Conservation (phyloP, 2,888 invertebrate species). For the Ormyrus pomaceus region DNA sequence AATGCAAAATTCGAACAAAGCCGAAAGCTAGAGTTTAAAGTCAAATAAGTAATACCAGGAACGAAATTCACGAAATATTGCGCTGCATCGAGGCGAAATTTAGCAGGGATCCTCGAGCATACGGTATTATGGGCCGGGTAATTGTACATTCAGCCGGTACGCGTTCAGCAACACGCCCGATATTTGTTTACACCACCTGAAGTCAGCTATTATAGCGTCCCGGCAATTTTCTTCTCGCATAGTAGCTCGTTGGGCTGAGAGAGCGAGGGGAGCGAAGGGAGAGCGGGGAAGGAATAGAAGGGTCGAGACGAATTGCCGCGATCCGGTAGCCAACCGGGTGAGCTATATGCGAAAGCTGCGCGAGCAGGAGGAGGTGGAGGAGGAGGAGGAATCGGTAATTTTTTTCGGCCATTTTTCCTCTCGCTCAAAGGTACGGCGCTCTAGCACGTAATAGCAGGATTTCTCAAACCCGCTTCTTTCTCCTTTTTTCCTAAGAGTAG, state of each 20-base stretch:
- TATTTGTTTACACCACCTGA: slow-evolving; percentile 39
- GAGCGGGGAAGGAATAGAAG: too few relatives aligned
- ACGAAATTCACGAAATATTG: too few relatives aligned
- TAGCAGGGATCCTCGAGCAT: too few relatives aligned
- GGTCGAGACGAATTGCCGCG: slow-evolving; percentile 4
- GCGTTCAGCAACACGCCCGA: slow-evolving; percentile 1
- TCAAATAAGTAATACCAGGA: too few relatives aligned
- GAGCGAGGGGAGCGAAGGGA: background rate
- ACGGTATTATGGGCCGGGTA: background rate
- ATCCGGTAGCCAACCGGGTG: background rate
- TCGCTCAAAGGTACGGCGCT: background rate
- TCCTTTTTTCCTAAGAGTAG: background rate
- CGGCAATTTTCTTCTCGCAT: slow-evolving; percentile 34
- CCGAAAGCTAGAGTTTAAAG: too few relatives aligned
- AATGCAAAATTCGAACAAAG: too few relatives aligned
- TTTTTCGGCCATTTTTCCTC: slow-evolving; percentile 14
- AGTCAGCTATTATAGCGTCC: slow-evolving; percentile 23
- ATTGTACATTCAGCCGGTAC: background rate
- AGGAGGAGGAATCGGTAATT: background rate
- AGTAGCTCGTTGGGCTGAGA: background rate
- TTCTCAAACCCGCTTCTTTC: slow-evolving; percentile 4
- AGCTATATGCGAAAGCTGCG: background rate
- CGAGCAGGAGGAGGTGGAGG: background rate
- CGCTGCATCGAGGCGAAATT: too few relatives aligned
- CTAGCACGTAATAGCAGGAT: slow-evolving; percentile 2